Base-by-base conservation (phyloP, 2,113 vertebrate species). In the Indicator maculatus region DNA sequence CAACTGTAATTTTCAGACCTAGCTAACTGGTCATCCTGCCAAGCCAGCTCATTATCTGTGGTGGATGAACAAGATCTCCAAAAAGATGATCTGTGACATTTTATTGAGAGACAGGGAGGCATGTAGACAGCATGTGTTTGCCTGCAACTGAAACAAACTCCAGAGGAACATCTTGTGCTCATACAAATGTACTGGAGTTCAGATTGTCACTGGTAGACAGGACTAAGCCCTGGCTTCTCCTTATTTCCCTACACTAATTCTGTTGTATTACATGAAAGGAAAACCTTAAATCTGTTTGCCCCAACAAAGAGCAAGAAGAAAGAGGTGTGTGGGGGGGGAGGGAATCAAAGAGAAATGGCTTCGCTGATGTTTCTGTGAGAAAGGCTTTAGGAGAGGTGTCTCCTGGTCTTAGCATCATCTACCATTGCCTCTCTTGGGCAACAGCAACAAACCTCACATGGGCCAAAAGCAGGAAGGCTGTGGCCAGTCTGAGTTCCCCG, bases 401-500 rank as follows among this genome's bases (percentile, higher is more conserved):
- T 19, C 27, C 63, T 45, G 50, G 59, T 23, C 50, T 52, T 9
- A 4, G 6, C 11, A 31, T 41, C 53, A 78, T 8, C 45, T n/a
- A 14, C 47, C 41, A 18, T 67, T 2, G 0, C 26, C 55, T n/a
- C 31, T 38, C 55, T 15, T 14, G 9, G 19, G 11, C 16, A 18
- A 17, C 8, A 61, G 66, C 28, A 39, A 36, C 52, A 23, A 44
- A 2, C 41, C 58, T 65, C 4, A 0, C 13, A 2, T 0, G 7
- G 17, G 24, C 58, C 20, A 31, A 44, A 44, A 19, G 52, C 44
- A 7, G 27, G n/a, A 60, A 53, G 31, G 41, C 33, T 67, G 31
- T 2, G 14, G 9, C 12, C 55, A 61, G 26, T 10, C 30, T 50
- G 17, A 84, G 38, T 11, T 80, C 23, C 39, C n/a, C n/a, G 39